Base-by-base conservation (phyloP, 2,888 invertebrate genomes). In the Hymenopus coronatus region DNA sequence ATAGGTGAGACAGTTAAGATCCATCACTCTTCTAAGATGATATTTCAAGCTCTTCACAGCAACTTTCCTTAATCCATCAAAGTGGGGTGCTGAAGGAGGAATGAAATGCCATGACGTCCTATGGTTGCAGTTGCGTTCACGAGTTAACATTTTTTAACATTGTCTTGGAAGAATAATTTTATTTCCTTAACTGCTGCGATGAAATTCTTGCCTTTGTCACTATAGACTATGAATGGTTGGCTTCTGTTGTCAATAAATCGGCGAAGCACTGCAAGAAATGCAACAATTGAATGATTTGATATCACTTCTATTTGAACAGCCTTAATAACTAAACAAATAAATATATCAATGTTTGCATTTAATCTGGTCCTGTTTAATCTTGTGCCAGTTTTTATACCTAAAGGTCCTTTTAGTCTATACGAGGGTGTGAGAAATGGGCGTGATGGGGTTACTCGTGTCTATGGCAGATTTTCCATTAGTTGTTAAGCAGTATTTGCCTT, bases 41-140 rank as follows among this genome's bases (percentile, higher is more conserved):
- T 90, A 91, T 90, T 93, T 93, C 0, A 91, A 90, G 0, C 91
- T 91, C 85, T 92, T 92, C 0, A 93, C 92, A 6, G 91, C 92
- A 2, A 92, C 91, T 89, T 93, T 92, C 92, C 92, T 93, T 6
- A 92, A 87, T 2, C 92, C 92, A 3, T 92, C 92, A 84, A 92
- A 92, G 88, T 93, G 92, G 1, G 92, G 92, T 8, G 92, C 91
- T 33, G 89, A 89, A 4, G 92, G 92, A 7, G 92, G 92, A 28
- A 91, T 92, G 87, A 93, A 93, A 70, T 92, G 91, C 92, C 92
- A 93, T 4, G 90, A 84, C 14, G 91, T 91, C 1, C 90, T 89
- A 9, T 91, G 89, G 6, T 27, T 20, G 15, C 83, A 28, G 8
- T 46, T 20, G 28, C n/a, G n/a, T n/a, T n/a, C n/a, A n/a, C n/a